Evolutionary conservation across 1,140 invertebrate genomes (phyloP), one percentile per base, ranked within the genome.

Genomic region (Microplitis mediator): DNA sequence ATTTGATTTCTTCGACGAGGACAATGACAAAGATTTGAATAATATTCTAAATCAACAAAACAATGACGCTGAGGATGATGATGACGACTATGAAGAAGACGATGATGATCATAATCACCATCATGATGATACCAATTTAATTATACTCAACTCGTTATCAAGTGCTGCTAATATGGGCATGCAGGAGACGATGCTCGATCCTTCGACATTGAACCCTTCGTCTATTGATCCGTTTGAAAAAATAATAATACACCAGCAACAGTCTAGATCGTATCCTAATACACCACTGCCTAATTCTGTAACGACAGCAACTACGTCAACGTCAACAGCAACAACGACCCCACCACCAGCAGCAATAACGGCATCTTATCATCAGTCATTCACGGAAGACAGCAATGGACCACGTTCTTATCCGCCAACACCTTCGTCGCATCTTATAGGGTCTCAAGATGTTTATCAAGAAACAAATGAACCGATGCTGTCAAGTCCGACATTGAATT

Each of bases 381-480:
- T 79, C 14, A 67, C 77, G 4, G 84, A 86, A 9, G 84, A 85
- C 39, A 84, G 80, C 39, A 82, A 82, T 66, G 80, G 81, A 3
- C 86, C 87, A 9, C 82, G 84, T 62, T 88, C 87, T 0, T 86
- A 87, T 69, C 85, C 87, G 0, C 82, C 85, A 1, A 88, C 87
- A 2, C 87, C 87, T 45, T 45, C 39, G 2, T 61, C 85, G 16
- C 82, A 86, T 39, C 81, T 79, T 51, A 51, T 83, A 2, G 79
- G 80, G 34, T 72, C 77, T 0, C 77, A 80, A 6, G 82, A 84
- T 2, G 73, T 69, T 36, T 86, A 86, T 72, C 71, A 77, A 2
- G 85, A 86, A 58, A 82, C 76, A 31, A 85, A 84, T 60, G 84
- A 86, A 52, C 84, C 85, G 1, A 86, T 87, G 81, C 72, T 87